Conservation (phyloP, 2,888 invertebrate species). For the Drosophila falleni region DNA sequence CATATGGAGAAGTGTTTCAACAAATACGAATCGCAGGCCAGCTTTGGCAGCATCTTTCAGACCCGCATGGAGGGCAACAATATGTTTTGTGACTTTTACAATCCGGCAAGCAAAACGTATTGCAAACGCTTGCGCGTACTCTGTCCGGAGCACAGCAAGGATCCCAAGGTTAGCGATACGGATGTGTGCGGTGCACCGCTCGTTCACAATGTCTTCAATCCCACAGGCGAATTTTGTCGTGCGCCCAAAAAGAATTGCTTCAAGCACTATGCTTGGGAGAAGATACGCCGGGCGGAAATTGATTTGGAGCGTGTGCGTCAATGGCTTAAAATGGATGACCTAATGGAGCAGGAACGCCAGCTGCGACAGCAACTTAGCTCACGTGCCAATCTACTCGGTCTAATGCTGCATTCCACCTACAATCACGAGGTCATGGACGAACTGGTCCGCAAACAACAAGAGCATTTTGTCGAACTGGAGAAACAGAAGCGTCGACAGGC, state of each 20-base stretch:
- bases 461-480: constrained; percentile 75
- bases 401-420: constrained; percentile 98
- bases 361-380: constrained; percentile 90
- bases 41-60: constrained; percentile 97
- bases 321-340: constrained; percentile 97
- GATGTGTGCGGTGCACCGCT: constrained; percentile 98
- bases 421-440: constrained; percentile 96
- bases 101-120: constrained; percentile 94
- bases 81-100: constrained; percentile 99
- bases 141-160: constrained; percentile 99
- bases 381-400: constrained; percentile 95
- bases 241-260: constrained; percentile 96
- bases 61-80: constrained; percentile 97
- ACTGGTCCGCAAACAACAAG: constrained; percentile 85
- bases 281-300: constrained; percentile 95
- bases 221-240: constrained; percentile 93
- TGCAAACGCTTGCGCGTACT: constrained; percentile 97
- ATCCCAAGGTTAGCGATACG: constrained; percentile 93
- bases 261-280: constrained; percentile 98
- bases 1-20: constrained; percentile 99
- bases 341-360: constrained; percentile 96
- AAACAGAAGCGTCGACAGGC: constrained; percentile 64
- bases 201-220: constrained; percentile 92
- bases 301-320: constrained; percentile 96
- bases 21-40: constrained; percentile 98